These are phyloP conservation scores for Nemotelus nigrinus DNA, from an alignment of 2,888 invertebrate genomes.

Conservation along the genomic window DNA sequence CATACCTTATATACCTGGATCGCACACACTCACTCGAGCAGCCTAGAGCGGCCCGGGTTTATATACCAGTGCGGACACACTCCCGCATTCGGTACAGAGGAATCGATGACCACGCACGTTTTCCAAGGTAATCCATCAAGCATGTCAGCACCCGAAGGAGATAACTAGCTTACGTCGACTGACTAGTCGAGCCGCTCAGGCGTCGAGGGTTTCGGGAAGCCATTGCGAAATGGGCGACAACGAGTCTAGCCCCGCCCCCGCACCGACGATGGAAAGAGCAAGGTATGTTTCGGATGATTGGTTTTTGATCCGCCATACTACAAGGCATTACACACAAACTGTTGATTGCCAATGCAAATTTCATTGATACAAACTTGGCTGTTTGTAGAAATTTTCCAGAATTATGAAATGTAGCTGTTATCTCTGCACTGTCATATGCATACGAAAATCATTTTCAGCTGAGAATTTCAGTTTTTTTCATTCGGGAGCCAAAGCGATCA, in stretches of 20 bases:
- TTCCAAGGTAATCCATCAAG: constrained; percentile 27
- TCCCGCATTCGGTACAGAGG: neutral
- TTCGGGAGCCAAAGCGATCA: neutral
- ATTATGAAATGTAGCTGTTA: neutral
- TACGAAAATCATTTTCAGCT: neutral
- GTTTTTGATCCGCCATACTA: constrained; percentile 20
- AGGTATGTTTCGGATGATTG: constrained; percentile 26
- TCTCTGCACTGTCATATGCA: no score
- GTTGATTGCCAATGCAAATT: constrained; percentile 39
- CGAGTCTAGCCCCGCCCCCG: constrained; percentile 60
- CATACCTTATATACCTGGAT: constrained; percentile 22
- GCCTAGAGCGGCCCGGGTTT: neutral
- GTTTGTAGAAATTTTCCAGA: constrained; percentile 21
- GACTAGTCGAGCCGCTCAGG: constrained; percentile 53
- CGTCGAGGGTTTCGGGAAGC: constrained; percentile 53
- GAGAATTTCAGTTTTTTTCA: neutral
- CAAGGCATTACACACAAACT: constrained; percentile 25
- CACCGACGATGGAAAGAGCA: neutral
- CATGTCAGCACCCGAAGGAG: constrained; percentile 41
- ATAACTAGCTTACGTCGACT: constrained; percentile 49
- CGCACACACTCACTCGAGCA: constrained; percentile 19
- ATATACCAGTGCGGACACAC: constrained; percentile 12
- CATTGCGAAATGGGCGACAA: constrained; percentile 57
- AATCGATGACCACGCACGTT: constrained; percentile 33
- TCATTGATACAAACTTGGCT: constrained; percentile 6